These are phyloP conservation scores for Eufriesea mexicana DNA, from an alignment of 1,140 invertebrate species.

Conservation along the genomic window DNA sequence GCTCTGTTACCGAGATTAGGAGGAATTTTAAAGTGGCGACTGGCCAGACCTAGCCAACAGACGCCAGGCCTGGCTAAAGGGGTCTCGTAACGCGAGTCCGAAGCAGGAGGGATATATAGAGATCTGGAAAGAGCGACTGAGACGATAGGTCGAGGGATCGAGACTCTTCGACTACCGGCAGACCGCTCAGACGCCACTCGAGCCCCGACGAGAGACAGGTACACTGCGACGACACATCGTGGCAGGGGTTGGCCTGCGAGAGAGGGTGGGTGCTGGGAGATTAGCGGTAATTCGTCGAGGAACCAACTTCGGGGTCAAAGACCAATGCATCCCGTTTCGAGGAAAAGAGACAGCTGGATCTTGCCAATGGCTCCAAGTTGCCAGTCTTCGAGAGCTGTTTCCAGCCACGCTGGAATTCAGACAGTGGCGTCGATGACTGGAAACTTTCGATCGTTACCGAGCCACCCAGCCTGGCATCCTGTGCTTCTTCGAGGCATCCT, in stretches of 20 bases:
- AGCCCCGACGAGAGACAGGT: slow-evolving; percentile 23
- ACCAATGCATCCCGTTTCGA: slow-evolving; percentile 55
- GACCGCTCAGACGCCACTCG: slow-evolving; percentile 59
- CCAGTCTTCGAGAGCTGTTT: slow-evolving; percentile 42
- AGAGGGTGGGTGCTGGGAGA: slow-evolving; percentile 44
- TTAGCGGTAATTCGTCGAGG: slow-evolving; percentile 71
- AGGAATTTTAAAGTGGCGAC: slow-evolving; percentile 68
- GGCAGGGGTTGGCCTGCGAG: not conserved
- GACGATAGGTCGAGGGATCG: not conserved
- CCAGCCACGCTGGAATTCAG: slow-evolving; percentile 9
- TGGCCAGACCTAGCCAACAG: slow-evolving; percentile 37
- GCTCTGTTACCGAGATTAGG: slow-evolving; percentile 69
- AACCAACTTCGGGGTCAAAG: slow-evolving; percentile 41
- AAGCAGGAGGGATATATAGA: no score
- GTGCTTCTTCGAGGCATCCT: not conserved
- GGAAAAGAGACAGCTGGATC: slow-evolving; percentile 37
- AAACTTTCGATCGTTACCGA: not conserved
- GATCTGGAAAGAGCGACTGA: not conserved
- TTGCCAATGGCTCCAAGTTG: slow-evolving; percentile 5
- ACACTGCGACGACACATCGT: not conserved
- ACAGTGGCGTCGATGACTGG: slow-evolving; percentile 21
- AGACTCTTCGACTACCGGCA: slow-evolving; percentile 2
- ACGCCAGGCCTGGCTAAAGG: slow-evolving; percentile 39
- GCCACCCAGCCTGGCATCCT: no score
- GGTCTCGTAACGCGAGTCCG: no score